Percentiles rank a stretch among this genome's conserved stretches.
These are phyloP conservation scores for Tipula vernalis DNA, from an alignment of 2,888 invertebrate species.

Conservation along the genomic window DNA sequence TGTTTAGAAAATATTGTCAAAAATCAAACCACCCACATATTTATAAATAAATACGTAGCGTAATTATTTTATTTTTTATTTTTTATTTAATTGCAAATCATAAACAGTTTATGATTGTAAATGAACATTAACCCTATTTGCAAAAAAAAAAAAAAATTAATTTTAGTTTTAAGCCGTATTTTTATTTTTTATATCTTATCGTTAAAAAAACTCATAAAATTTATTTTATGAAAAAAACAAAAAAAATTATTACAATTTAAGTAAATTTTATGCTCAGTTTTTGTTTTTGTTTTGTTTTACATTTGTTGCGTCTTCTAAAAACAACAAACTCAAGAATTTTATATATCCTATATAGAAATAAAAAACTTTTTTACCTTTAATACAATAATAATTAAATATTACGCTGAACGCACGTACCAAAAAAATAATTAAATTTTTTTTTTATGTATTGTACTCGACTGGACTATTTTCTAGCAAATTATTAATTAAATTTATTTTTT, in stretches of 20 bases:
- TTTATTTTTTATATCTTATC: neutral
- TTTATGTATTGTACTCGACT: neutral
- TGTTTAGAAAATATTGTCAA: neutral
- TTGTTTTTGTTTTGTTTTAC: neutral
- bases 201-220: constrained; percentile 4
- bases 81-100: neutral
- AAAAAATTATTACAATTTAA: neutral
- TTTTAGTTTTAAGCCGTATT: neutral
- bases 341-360: no score
- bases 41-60: neutral
- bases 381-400: neutral
- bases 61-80: neutral
- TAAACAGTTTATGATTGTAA: neutral
- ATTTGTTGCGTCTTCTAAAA: neutral
- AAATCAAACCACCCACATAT: neutral
- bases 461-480: neutral
- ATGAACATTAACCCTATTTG: constrained; percentile 4
- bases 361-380: neutral
- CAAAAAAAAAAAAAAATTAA: neutral
- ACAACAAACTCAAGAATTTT: neutral
- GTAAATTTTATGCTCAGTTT: neutral
- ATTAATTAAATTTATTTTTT: neutral
- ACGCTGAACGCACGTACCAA: neutral
- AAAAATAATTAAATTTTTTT: neutral
- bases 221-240: neutral